Percentiles rank a stretch among this genome's conserved stretches.
Conservation (phyloP, 1,140 invertebrate species). For the Zophobas morio region DNA sequence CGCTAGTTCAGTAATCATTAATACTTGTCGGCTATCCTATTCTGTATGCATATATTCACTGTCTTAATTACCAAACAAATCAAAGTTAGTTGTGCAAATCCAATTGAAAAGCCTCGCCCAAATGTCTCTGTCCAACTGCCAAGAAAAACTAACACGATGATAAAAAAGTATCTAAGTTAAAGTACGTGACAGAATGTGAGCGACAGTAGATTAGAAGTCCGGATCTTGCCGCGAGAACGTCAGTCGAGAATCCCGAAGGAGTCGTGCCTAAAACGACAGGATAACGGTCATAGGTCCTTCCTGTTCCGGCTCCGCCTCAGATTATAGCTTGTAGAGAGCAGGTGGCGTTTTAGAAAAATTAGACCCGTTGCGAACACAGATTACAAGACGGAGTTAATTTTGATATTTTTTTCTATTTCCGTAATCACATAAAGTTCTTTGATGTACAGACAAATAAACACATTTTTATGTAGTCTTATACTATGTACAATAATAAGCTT, state of each 20-base stretch:
- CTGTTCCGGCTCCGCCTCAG: conserved; percentile 39
- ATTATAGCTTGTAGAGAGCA: conserved; percentile 30
- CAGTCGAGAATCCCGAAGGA: conserved; percentile 35
- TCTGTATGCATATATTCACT: conserved; percentile 16
- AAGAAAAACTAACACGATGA: conserved; percentile 8
- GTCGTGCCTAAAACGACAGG: conserved; percentile 37
- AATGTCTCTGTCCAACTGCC: conserved; percentile 10
- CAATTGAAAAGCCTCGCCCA: conserved; percentile 15
- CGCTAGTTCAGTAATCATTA: conserved; percentile 14
- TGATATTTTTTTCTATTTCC: too few species aligned
- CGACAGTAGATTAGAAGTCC: conserved; percentile 39
- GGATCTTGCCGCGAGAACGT: conserved; percentile 24
- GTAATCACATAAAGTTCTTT: too few species aligned
- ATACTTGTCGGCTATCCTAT: conserved; percentile 10
- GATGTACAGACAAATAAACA: too few species aligned
- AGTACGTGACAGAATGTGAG: conserved; percentile 37
- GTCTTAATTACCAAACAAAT: conserved; percentile 36
- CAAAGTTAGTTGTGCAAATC: conserved; percentile 18
- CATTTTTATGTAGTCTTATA: too few species aligned
- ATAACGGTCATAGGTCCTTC: conserved; percentile 37
- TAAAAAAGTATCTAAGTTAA: conserved; percentile 26
- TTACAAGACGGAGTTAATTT: too few species aligned
- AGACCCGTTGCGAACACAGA: neutral
- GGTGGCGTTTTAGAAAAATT: conserved; percentile 26
- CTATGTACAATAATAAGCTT: too few species aligned